Percentiles rank a stretch among this genome's conserved stretches.
Conservation (phyloP, 37 sponge, comb jelly and placozoan genomes). For the Halisarca cf. caerulea region DNA sequence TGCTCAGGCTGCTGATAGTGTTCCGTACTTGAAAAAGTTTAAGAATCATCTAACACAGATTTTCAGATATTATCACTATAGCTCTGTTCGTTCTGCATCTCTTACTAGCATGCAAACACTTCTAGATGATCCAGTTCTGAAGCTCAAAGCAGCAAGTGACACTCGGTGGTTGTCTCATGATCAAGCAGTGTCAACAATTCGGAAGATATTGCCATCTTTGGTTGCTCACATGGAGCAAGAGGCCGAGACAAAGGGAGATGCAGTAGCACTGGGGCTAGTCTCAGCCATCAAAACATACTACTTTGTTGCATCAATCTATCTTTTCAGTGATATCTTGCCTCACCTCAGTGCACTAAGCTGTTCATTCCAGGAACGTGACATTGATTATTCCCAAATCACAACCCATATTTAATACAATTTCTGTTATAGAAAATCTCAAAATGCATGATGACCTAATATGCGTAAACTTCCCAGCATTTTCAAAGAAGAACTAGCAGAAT, state of each 20-base stretch:
- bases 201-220: slow-evolving; percentile 40
- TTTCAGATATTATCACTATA: slow-evolving; percentile 37
- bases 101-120: slow-evolving; percentile 45
- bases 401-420: no score
- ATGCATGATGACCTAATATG: no score
- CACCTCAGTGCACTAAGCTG: no score
- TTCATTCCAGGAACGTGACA: neutral
- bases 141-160: slow-evolving; percentile 39
- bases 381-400: no score
- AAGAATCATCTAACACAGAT: slow-evolving; percentile 17
- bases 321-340: slow-evolving; percentile 21
- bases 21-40: slow-evolving; percentile 34
- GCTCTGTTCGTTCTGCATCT: slow-evolving; percentile 38
- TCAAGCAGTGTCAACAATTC: slow-evolving; percentile 30
- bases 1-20: slow-evolving; percentile 39
- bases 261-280: slow-evolving; percentile 26
- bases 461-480: no score
- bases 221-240: slow-evolving; percentile 32
- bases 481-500: no score
- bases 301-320: slow-evolving; percentile 29
- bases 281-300: slow-evolving; percentile 24
- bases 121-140: slow-evolving; percentile 27
- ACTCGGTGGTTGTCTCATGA: slow-evolving; percentile 51
- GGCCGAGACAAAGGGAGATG: slow-evolving; percentile 24
- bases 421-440: no score